Base-by-base conservation (phyloP, 2,113 vertebrate species). In the Galbula dea region DNA sequence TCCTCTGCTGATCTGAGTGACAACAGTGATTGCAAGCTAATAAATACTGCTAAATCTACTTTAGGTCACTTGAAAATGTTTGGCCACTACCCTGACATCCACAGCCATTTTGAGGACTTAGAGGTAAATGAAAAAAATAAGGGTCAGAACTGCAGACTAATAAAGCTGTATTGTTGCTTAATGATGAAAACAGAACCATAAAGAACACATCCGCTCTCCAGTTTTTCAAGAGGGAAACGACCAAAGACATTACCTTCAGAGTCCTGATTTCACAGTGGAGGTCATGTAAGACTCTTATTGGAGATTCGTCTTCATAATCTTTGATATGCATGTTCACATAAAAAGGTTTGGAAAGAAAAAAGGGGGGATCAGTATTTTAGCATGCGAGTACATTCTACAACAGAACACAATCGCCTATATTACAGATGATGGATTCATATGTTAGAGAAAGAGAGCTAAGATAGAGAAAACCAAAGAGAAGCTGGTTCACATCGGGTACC, bases 211-310 rank as follows among this genome's bases (percentile, higher is more conserved):
- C 4, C 6, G 26, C 29, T 10, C 8, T 21, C 1, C 8, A 36
- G 4, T 54, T 86, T 93, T 73, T 79, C 45, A 59, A 72, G 45
- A 68, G 67, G 34, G 9, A 52, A 72, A 27, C 0, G 0, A 48
- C 14, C 41, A 34, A 63, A 73, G 24, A 36, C 1, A 6, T 77
- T 97, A 99, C 99, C 98, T 99, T 99, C 16, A 99, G 54, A 85
- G 74, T 68, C 54, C 63, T 87, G 46, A 98, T 96, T 75, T 99
- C 98, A 14, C 97, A 96, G 34, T 97, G 97, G 48, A 99, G 78
- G 26, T 98, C 98, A 77, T 98, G 96, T 76, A 98, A 97, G 20
- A 97, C 95, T 96, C 95, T 79, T 93, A 96, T 34, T 62, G 97
- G 95, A 91, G 96, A 96, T 76, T 96, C 98, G 24, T 97, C 97